Evolutionary conservation across 2,113 vertebrate species (phyloP), one percentile per base, ranked within the genome.

Genomic region (Procavia capensis): DNA sequence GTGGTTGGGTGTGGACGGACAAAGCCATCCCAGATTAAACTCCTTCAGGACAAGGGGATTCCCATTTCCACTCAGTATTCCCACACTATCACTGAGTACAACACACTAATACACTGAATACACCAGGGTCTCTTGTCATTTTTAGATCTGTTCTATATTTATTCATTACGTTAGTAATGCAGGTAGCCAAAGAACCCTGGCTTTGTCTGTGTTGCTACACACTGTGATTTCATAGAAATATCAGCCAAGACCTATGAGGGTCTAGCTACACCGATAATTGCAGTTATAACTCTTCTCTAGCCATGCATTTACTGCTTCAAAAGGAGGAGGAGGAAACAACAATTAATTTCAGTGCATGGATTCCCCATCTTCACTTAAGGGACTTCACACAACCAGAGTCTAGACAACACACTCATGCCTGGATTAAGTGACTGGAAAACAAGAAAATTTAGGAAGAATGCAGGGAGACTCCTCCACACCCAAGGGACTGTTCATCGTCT

Each of bases 351-450:
- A 92, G 10, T 10, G 6, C 39, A 76, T 63, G 70, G 45, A 79
- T 82, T 90, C 85, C 45, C 74, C 66, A 92, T 84, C 59, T 92
- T 41, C 74, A 19, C 24, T 68, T 25, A 95, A 68, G 66, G 80
- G 54, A 93, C 90, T 75, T 85, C 31, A 79, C 19, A 78, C 31
- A 79, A 92, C 80, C 43, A 17, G 90, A 88, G 66, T 96, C 59
- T 92, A 95, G 78, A 95, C 76, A 63, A 85, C 39, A 74, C 34
- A 72, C 43, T 45, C 50, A 88, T 79, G 20, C 29, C 70, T 93
- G 90, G 76, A 91, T 81, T 85, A 93, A 94, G 84, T n/a, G 76
- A 85, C 20, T 61, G 1, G 27, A 90, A 59, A 88, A 85, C 9
- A 17, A 84, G 31, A 85, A 70, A 47, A 59, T 70, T 45, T 34